Conservation (phyloP, 2,888 invertebrate species). For the Asteroscopus sphinx region DNA sequence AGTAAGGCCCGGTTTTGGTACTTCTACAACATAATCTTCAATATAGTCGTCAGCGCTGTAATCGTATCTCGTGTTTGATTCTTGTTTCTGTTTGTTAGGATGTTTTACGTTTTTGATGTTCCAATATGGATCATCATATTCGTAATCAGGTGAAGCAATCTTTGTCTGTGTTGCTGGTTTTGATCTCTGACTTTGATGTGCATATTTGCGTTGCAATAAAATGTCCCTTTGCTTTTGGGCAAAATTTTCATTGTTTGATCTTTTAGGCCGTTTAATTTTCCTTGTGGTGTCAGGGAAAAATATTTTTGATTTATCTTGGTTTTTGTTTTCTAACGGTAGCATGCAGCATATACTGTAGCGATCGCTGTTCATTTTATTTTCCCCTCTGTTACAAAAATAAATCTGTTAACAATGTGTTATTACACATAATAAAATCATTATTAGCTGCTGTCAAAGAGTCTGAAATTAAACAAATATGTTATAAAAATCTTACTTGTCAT, state of each 20-base stretch:
- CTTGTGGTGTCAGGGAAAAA: constrained; percentile 34
- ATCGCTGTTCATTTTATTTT: constrained; percentile 62
- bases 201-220: constrained; percentile 68
- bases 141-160: constrained; percentile 71
- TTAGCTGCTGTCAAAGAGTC: too few relatives aligned
- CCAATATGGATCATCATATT: constrained; percentile 80
- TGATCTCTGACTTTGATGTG: constrained; percentile 54
- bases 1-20: constrained; percentile 80
- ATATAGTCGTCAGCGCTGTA: constrained; percentile 68
- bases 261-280: constrained; percentile 46
- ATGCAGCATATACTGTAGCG: constrained; percentile 50
- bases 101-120: constrained; percentile 79
- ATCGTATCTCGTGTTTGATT: constrained; percentile 61
- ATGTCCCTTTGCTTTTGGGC: constrained; percentile 74
- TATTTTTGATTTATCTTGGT: constrained; percentile 31
- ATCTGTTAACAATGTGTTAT: neutral
- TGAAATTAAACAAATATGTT: too few relatives aligned
- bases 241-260: constrained; percentile 57
- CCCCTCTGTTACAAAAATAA: constrained; percentile 62
- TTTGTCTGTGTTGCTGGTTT: constrained; percentile 54
- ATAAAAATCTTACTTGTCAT: constrained; percentile 49
- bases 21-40: constrained; percentile 76
- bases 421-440: too few relatives aligned
- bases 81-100: constrained; percentile 56
- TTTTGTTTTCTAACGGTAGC: constrained; percentile 32